Evolutionary conservation across 2,888 invertebrate genomes (phyloP).

Genomic region (Drosophila ezoana): DNA sequence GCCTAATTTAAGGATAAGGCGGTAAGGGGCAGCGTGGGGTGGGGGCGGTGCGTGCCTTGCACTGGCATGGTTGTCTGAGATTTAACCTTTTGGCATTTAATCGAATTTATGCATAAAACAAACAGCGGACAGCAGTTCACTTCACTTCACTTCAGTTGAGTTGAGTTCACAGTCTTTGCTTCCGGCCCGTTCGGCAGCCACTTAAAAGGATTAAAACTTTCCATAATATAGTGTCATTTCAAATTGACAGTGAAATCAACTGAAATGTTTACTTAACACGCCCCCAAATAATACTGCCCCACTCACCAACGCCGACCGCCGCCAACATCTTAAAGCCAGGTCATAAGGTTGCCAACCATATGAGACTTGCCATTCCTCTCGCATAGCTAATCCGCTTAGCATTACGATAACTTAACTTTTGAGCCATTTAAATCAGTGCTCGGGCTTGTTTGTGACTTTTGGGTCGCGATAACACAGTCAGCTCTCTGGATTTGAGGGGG

Average conservation of each 20-base stretch:
- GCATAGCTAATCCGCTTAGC: conserved; percentile 69
- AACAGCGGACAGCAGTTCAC: conserved; percentile 47
- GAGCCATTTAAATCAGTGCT: conserved; percentile 79
- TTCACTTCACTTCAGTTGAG: conserved; percentile 25
- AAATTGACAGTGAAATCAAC: conserved; percentile 78
- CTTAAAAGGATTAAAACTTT: conserved; percentile 79
- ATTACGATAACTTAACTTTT: conserved; percentile 80
- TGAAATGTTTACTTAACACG: conserved; percentile 60
- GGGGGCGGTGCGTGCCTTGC: no score
- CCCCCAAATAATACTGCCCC: not conserved
- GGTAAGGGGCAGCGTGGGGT: conserved; percentile 1
- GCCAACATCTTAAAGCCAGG: conserved; percentile 1
- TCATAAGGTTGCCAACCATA: conserved; percentile 53
- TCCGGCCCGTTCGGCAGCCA: conserved; percentile 67
- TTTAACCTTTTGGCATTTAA: conserved; percentile 79
- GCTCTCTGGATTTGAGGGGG: conserved; percentile 1
- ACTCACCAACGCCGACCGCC: not conserved
- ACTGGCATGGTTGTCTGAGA: conserved; percentile 29
- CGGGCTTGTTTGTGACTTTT: conserved; percentile 55
- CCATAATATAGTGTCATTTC: conserved; percentile 71
- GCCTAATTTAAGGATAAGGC: conserved; percentile 80
- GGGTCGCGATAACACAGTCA: conserved; percentile 48
- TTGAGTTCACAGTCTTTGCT: conserved; percentile 26
- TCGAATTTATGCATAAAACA: conserved; percentile 81
- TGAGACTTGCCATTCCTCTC: conserved; percentile 25